Percentiles rank a stretch among this genome's conserved stretches.
These are phyloP conservation scores for Oligia strigilis DNA, from an alignment of 2,888 invertebrate species.

Conservation along the genomic window DNA sequence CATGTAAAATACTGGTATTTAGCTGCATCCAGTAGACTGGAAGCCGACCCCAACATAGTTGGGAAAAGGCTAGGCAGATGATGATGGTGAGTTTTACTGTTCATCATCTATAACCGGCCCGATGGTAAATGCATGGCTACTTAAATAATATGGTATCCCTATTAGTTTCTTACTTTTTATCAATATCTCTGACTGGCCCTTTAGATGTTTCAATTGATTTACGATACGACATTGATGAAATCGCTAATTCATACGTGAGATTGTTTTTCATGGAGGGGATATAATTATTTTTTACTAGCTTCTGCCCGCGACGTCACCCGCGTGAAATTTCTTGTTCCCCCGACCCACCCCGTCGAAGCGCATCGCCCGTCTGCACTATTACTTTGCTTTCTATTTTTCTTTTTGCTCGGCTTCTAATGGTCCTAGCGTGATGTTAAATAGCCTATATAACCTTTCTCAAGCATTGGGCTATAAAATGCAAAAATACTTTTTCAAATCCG, in stretches of 20 bases:
- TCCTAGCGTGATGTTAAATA: background rate
- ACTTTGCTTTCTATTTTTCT: background rate
- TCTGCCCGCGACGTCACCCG: too few species aligned
- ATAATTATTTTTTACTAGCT: background rate
- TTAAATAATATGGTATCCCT: background rate
- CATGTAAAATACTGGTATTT: too few species aligned
- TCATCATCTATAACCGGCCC: background rate
- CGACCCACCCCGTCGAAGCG: too few species aligned
- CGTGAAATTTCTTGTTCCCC: too few species aligned
- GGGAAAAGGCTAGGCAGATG: too few species aligned
- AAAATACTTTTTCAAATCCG: background rate
- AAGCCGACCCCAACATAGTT: too few species aligned
- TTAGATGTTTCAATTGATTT: background rate
- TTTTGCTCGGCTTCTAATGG: background rate
- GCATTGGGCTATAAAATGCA: background rate
- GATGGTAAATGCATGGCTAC: background rate
- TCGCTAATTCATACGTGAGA: background rate
- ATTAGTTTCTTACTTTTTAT: background rate
- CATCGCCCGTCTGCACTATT: too few species aligned
- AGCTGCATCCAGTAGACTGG: too few species aligned
- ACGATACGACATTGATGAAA: background rate
- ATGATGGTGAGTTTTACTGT: constrained; percentile 83
- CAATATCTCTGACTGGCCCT: background rate
- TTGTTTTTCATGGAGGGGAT: background rate
- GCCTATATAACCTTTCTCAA: background rate